phyloP scores from a whole-genome alignment of 2,888 invertebrate species.

The Sarcophaga carnaria region DNA sequence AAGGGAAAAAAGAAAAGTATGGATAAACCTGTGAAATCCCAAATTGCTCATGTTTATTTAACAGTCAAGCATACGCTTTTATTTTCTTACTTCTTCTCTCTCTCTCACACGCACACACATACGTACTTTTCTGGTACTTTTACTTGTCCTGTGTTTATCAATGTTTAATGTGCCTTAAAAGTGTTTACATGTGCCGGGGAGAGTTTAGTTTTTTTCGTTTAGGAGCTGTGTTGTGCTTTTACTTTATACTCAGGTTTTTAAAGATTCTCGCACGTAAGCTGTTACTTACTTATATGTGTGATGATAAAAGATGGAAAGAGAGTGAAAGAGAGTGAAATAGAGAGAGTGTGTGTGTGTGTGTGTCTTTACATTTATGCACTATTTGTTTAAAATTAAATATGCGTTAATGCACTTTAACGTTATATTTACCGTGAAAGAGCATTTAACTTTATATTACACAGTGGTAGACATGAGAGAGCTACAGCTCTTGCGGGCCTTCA shows the following conservation, averaged over 20 bases:
- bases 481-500: no score
- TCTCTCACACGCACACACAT: conserved; percentile 7
- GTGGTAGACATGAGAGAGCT: no score
- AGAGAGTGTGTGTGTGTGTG: neutral
- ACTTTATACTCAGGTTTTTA: neutral
- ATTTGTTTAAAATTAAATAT: conserved; percentile 49
- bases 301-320: neutral
- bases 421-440: conserved; percentile 58
- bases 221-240: no score
- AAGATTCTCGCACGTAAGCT: neutral
- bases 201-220: conserved; percentile 16
- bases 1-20: neutral
- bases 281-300: neutral
- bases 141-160: neutral
- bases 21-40: conserved; percentile 13
- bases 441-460: conserved; percentile 53
- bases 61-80: neutral
- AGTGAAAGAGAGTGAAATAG: neutral
- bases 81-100: conserved; percentile 25
- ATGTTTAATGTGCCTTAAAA: conserved; percentile 43
- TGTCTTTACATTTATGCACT: conserved; percentile 10
- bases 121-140: neutral
- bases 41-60: conserved; percentile 9
- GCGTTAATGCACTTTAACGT: conserved; percentile 60
- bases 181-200: conserved; percentile 18